Evolutionary conservation across 2,113 vertebrate species (phyloP).

Genomic region (Halcyon senegalensis): DNA sequence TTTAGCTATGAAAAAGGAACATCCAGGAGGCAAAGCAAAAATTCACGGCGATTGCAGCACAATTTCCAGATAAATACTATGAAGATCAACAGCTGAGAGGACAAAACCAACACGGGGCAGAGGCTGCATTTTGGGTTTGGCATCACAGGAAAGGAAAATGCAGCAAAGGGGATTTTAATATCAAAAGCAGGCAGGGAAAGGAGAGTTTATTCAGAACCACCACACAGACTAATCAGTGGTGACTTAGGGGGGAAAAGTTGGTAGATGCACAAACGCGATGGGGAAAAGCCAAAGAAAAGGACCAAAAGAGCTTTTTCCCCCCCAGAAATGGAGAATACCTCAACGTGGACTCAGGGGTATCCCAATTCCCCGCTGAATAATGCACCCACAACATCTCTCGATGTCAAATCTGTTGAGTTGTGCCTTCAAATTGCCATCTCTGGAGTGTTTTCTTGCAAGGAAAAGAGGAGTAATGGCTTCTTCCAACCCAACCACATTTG

Average conservation of each 20-base stretch:
- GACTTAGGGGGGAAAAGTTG: not conserved
- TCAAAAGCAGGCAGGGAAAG: not conserved
- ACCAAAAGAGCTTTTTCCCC: rapidly evolving
- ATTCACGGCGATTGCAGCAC: not conserved
- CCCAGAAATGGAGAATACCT: not conserved
- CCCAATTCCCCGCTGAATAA: rapidly evolving
- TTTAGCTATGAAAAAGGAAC: not conserved
- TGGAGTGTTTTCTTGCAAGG: not conserved
- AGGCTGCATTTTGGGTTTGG: not conserved
- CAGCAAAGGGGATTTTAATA: not conserved
- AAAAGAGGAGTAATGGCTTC: not conserved
- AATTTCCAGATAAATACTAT: not conserved
- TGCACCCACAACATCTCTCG: too few species aligned
- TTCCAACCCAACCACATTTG: rapidly evolving
- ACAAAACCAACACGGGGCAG: not conserved
- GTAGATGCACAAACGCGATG: not conserved
- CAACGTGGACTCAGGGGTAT: rapidly evolving
- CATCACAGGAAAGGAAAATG: not conserved
- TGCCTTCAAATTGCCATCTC: not conserved
- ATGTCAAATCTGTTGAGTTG: not conserved
- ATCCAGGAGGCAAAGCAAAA: not conserved
- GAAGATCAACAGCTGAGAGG: not conserved
- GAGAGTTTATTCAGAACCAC: not conserved
- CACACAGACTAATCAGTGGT: not conserved
- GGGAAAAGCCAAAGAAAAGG: not conserved